Evolutionary conservation across 53 echinoderm and acorn worm species (phyloP).

Genomic region (Antedon mediterranea): DNA sequence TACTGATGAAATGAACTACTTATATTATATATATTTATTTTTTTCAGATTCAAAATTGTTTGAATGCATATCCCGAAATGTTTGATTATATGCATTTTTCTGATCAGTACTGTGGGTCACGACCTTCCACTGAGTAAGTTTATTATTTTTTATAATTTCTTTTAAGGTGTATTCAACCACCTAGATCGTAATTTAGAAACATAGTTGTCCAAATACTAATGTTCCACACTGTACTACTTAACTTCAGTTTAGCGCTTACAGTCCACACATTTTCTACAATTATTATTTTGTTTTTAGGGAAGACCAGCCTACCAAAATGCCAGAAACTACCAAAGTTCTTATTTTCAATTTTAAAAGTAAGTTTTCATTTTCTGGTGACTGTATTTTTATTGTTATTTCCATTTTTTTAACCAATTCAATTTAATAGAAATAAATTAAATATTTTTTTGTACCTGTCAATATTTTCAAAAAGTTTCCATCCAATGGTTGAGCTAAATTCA

Average conservation of each 20-base stretch:
- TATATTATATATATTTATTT: neutral
- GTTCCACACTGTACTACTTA: too few species aligned
- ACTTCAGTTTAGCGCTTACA: neutral
- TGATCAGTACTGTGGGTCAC: constrained; percentile 85
- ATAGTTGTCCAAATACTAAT: too few species aligned
- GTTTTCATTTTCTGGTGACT: neutral
- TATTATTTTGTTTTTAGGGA: constrained; percentile 39
- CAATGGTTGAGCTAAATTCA: too few species aligned
- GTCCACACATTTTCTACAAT: neutral
- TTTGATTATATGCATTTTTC: constrained; percentile 96
- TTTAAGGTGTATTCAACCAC: too few species aligned
- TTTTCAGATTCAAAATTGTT: constrained; percentile 53
- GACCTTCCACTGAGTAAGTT: constrained; percentile 86
- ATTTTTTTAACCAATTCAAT: too few species aligned
- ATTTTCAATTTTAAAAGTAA: constrained; percentile 94
- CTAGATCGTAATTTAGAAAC: too few species aligned
- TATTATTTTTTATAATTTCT: too few species aligned
- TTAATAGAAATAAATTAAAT: too few species aligned
- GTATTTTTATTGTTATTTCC: too few species aligned
- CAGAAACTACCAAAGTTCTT: constrained; percentile 83
- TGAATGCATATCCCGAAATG: constrained; percentile 57
- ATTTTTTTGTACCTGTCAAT: neutral
- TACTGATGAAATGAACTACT: too few species aligned
- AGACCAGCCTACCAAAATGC: constrained; percentile 93
- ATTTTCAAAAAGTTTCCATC: neutral